Evolutionary conservation across 2,113 vertebrate genomes (phyloP), one percentile per base, ranked within the genome.

Genomic region (Morone chrysops): DNA sequence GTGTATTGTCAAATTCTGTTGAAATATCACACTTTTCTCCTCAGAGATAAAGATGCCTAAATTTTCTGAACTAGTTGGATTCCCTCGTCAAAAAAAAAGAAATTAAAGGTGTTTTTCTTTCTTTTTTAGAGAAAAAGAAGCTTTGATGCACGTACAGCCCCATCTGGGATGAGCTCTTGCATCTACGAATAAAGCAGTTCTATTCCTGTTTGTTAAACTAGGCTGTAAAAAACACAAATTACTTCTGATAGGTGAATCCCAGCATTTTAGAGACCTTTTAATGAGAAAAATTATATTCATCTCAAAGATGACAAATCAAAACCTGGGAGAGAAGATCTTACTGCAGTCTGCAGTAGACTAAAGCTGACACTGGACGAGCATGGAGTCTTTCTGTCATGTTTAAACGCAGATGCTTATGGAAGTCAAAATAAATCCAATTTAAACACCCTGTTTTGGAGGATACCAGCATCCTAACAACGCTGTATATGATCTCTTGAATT

Each of bases 371-470:
- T 56, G 75, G 56, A 83, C 59, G 67, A 78, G 84, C 74, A 18
- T 22, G 4, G 73, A 66, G 57, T 53, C 75, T 45, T 25, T 16
- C 74, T 69, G 76, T 59, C 50, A 51, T 40, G 79, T 84, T 87
- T 81, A 85, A 86, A 84, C 72, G 78, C 67, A 79, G 66, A 78
- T 56, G 54, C 51, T 57, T 53, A 45, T 17, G 22, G 48, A 60
- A 67, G 68, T 38, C 61, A 70, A 80, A 82, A 45, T 69, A 67
- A 87, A 90, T 83, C 83, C 66, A 85, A 81, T 80, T 80, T 76
- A 38, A 82, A 75, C 16, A 41, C 81, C 41, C 68, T 86, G 66
- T 77, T 75, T 74, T 60, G 43, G 31, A 70, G 70, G 75, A 83
- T 82, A 88, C 80, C 20, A 68, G 72, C 48, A 72, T 43, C 54